These are phyloP conservation scores for Acyrthosiphon pisum DNA, from an alignment of 1,140 invertebrate species.

Conservation along the genomic window DNA sequence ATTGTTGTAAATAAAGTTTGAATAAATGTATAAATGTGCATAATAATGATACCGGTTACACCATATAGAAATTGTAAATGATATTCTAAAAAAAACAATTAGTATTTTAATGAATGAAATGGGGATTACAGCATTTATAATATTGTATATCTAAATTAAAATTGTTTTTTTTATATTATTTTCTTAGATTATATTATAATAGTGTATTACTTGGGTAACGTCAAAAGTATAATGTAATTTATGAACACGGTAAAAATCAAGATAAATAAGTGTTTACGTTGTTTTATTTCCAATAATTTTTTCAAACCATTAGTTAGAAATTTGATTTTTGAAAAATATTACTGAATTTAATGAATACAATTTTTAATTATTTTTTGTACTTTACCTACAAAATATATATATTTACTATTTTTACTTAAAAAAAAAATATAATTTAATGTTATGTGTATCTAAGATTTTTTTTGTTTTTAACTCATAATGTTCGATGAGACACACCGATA, in stretches of 20 bases:
- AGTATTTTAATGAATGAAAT: neutral
- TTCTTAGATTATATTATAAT: neutral
- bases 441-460: neutral
- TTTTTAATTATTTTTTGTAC: neutral
- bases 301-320: neutral
- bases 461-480: neutral
- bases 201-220: neutral
- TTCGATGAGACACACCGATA: neutral
- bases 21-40: neutral
- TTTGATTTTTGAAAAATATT: no score
- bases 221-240: neutral
- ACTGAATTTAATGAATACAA: no score
- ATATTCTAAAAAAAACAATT: neutral
- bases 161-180: neutral
- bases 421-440: neutral
- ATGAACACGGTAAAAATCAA: neutral
- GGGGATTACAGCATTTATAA: neutral
- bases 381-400: neutral
- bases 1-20: neutral
- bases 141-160: neutral
- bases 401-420: neutral
- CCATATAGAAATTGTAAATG: neutral
- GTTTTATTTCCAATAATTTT: neutral
- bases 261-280: no score
- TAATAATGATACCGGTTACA: neutral